phyloP scores from a whole-genome alignment of 2,113 vertebrate genomes.

The Eulacestoma nigropectus region DNA sequence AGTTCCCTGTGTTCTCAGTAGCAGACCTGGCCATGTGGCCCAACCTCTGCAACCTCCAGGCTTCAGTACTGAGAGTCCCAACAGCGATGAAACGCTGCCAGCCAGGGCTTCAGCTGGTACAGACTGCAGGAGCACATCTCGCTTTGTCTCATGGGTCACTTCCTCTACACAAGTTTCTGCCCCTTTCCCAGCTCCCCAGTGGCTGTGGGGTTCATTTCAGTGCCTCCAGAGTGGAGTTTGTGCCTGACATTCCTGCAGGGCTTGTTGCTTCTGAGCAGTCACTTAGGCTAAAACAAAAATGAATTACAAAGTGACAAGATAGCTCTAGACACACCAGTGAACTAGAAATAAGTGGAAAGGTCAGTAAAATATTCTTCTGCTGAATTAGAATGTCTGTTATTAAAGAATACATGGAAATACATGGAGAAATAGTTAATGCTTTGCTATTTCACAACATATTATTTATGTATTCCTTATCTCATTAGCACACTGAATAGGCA shows the following conservation, averaged over 20 bases:
- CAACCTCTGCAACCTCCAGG: neutral
- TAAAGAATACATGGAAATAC: neutral
- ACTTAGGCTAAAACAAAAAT: conserved; percentile 25
- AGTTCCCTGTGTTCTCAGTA: neutral
- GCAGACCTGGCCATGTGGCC: neutral
- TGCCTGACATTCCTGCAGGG: neutral
- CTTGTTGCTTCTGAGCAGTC: neutral
- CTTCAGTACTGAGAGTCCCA: neutral
- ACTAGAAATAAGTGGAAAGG: conserved; percentile 47
- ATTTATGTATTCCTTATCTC: neutral
- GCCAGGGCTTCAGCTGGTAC: neutral
- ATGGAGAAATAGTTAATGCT: neutral
- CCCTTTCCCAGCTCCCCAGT: neutral
- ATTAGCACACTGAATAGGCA: neutral
- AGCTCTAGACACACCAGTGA: conserved; percentile 34
- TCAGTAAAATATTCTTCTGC: conserved; percentile 16
- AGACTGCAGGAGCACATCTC: neutral
- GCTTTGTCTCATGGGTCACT: conserved; percentile 2
- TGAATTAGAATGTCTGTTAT: neutral
- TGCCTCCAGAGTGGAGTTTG: neutral
- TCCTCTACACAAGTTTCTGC: conserved; percentile 3
- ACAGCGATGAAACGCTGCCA: neutral
- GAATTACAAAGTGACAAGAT: conserved; percentile 42
- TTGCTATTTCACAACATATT: neutral
- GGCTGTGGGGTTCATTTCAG: neutral